Evolutionary conservation across 2,888 invertebrate genomes (phyloP).

Genomic region (Eurytoma californica): DNA sequence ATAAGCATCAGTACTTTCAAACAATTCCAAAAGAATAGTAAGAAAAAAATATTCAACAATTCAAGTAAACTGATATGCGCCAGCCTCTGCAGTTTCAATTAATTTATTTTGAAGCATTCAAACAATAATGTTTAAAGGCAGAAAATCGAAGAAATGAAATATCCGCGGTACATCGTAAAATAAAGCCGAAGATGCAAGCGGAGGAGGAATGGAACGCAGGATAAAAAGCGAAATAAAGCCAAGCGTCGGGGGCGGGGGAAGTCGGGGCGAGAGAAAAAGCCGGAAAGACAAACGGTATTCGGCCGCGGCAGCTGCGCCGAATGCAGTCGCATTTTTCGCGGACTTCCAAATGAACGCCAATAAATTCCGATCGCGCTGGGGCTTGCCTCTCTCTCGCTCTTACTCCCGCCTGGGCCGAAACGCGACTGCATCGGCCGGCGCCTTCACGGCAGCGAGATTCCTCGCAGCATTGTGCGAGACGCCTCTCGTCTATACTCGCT

Average conservation of each 20-base stretch:
- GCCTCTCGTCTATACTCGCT: slow-evolving; percentile 20
- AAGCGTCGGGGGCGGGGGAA: not conserved
- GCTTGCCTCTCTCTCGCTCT: not conserved
- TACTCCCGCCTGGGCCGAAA: not conserved
- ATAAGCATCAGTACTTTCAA: not conserved
- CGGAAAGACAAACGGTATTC: slow-evolving; percentile 35
- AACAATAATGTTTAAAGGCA: too few relatives aligned
- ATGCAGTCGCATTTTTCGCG: slow-evolving; percentile 51
- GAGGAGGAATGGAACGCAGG: too few relatives aligned
- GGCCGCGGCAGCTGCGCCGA: slow-evolving; percentile 22
- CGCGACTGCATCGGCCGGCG: slow-evolving; percentile 25
- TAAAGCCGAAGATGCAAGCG: too few relatives aligned
- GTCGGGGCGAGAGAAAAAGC: not conserved
- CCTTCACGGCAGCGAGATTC: slow-evolving; percentile 37
- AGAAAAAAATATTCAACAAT: too few relatives aligned
- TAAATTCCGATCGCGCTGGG: slow-evolving; percentile 57
- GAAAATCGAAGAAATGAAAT: too few relatives aligned
- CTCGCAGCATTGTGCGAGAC: slow-evolving; percentile 53
- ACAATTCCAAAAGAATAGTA: not conserved
- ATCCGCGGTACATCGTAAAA: too few relatives aligned
- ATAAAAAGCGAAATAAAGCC: too few relatives aligned
- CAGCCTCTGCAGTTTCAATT: too few relatives aligned
- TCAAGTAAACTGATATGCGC: too few relatives aligned
- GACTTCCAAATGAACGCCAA: slow-evolving; percentile 55
- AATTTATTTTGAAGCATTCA: too few relatives aligned